phyloP scores from a whole-genome alignment of 2,888 invertebrate genomes.

The Chrysolina americana region DNA sequence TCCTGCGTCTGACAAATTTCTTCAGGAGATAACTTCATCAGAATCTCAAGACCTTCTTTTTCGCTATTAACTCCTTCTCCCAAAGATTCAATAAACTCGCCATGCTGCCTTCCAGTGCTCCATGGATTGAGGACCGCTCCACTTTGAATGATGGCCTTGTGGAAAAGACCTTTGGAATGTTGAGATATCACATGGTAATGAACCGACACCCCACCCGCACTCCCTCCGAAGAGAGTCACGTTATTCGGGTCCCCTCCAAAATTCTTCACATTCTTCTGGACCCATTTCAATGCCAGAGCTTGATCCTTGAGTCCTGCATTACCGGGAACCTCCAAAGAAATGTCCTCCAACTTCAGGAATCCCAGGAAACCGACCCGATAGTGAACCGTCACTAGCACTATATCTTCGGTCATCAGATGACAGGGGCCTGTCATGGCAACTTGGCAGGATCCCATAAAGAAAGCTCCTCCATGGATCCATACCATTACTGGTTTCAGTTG shows the following conservation, averaged over 20 bases:
- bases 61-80: conserved; percentile 19
- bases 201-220: conserved; percentile 70
- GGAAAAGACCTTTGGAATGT: conserved; percentile 62
- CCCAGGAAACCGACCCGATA: conserved; percentile 60
- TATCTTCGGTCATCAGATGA: conserved; percentile 41
- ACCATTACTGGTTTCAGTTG: conserved; percentile 65
- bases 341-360: conserved; percentile 66
- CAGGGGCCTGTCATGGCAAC: conserved; percentile 41
- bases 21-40: conserved; percentile 34
- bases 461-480: conserved; percentile 57
- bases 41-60: conserved; percentile 34
- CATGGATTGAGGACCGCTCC: conserved; percentile 44
- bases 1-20: conserved; percentile 29
- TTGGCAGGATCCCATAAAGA: conserved; percentile 41
- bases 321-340: conserved; percentile 66
- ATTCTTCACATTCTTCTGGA: conserved; percentile 68
- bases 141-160: conserved; percentile 51
- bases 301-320: conserved; percentile 71
- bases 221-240: conserved; percentile 70
- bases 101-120: conserved; percentile 45
- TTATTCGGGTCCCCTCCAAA: conserved; percentile 69
- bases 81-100: conserved; percentile 34
- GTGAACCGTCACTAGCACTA: conserved; percentile 48
- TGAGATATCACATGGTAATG: conserved; percentile 70
- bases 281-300: conserved; percentile 69